These are phyloP conservation scores for Leptodactylus fallax DNA, from an alignment of 2,797 vertebrate species.

Conservation along the genomic window DNA sequence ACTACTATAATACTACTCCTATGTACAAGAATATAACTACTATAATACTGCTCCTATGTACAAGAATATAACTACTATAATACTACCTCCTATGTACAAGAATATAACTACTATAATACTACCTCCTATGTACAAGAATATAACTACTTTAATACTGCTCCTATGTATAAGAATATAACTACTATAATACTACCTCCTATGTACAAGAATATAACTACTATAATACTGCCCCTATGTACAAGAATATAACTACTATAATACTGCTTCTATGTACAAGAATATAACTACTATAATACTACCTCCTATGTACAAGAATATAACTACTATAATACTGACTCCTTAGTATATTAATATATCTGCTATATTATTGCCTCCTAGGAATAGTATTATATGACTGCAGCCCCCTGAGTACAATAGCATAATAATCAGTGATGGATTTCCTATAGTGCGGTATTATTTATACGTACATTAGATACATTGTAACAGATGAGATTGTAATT, in stretches of 20 bases:
- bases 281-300: slow-evolving; percentile 1
- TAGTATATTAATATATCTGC: not conserved
- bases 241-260: not conserved
- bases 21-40: slow-evolving; percentile 3
- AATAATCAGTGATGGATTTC: not conserved
- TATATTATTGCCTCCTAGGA: not conserved
- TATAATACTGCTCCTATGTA: not conserved
- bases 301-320: not conserved
- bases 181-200: not conserved
- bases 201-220: slow-evolving; percentile 1
- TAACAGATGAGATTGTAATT: not conserved
- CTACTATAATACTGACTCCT: not conserved
- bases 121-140: not conserved
- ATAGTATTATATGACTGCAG: not conserved
- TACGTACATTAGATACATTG: not conserved
- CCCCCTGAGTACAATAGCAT: not conserved
- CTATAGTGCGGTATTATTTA: not conserved
- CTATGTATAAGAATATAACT: slow-evolving; percentile 4
- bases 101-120: not conserved
- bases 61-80: slow-evolving; percentile 1
- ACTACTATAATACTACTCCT: not conserved
- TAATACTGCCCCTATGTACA: not conserved
- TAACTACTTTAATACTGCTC: slow-evolving; percentile 16
- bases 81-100: not conserved
- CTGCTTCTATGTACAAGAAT: not conserved